phyloP scores from a whole-genome alignment of 2,888 invertebrate species.

The Ernsta delagoae region DNA sequence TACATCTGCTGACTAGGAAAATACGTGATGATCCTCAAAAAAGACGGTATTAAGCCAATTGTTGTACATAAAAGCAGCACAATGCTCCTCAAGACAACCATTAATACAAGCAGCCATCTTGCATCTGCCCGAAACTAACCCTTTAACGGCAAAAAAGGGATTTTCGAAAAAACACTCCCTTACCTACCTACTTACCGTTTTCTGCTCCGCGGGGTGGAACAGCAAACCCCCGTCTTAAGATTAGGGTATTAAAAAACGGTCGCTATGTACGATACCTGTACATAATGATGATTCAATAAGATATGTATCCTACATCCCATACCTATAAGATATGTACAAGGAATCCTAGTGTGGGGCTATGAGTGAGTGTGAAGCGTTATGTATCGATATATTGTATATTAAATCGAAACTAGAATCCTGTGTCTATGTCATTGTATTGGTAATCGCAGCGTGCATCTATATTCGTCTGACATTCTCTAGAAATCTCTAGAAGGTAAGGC shows the following conservation, averaged over 20 bases:
- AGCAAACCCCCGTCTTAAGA: conserved; percentile 1
- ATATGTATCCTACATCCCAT: too few species aligned
- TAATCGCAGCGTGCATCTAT: too few species aligned
- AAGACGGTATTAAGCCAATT: conserved; percentile 45
- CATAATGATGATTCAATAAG: too few species aligned
- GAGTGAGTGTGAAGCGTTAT: too few species aligned
- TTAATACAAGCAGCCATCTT: conserved; percentile 61
- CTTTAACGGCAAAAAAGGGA: conserved; percentile 53
- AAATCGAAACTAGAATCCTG: too few species aligned
- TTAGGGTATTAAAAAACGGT: conserved; percentile 12
- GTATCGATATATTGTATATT: too few species aligned
- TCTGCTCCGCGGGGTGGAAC: conserved; percentile 45
- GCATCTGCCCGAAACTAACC: conserved; percentile 68
- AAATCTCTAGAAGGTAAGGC: too few species aligned
- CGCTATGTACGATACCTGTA: not conserved
- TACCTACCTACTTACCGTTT: conserved; percentile 42
- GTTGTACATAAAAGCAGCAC: conserved; percentile 49
- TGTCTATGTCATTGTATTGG: too few species aligned
- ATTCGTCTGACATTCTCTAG: too few species aligned
- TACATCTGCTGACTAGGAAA: conserved; percentile 24
- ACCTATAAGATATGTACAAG: too few species aligned
- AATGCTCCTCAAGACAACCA: conserved; percentile 53
- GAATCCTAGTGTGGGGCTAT: too few species aligned
- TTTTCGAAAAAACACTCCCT: conserved; percentile 32
- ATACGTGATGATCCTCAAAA: conserved; percentile 45